These are phyloP conservation scores for Machimus rusticus DNA, from an alignment of 2,888 invertebrate genomes.

Conservation along the genomic window DNA sequence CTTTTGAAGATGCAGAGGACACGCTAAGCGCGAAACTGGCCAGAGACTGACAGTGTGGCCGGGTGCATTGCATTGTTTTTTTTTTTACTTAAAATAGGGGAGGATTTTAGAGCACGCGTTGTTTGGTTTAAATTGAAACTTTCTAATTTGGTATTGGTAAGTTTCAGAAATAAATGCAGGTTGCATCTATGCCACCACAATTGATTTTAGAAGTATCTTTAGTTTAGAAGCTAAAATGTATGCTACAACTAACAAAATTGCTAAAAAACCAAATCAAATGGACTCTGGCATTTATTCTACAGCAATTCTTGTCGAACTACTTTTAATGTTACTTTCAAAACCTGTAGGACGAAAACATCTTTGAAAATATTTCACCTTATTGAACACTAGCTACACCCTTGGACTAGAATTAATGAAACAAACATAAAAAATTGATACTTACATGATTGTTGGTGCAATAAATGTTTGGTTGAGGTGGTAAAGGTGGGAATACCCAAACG, in stretches of 20 bases:
- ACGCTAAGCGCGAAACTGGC: not conserved
- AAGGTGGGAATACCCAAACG: conserved; percentile 85
- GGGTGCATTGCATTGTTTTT: not conserved
- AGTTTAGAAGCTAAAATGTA: not conserved
- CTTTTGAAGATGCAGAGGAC: not conserved
- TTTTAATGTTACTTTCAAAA: not conserved
- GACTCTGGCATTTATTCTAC: not conserved
- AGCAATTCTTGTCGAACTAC: not conserved
- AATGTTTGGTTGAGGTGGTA: conserved; percentile 76
- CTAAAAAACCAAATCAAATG: too few relatives aligned
- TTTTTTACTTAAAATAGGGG: not conserved
- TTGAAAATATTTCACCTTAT: not conserved
- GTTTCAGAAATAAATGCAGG: not conserved
- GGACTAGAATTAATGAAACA: not conserved
- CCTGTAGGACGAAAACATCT: not conserved
- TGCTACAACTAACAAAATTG: not conserved
- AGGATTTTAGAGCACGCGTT: not conserved
- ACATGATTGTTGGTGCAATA: conserved; percentile 78
- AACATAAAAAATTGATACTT: conserved; percentile 57
- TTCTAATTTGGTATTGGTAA: not conserved
- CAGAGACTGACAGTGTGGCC: not conserved
- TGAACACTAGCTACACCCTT: not conserved
- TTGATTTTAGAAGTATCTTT: not conserved
- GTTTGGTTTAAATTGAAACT: not conserved
- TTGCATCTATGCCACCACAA: not conserved